Base-by-base conservation (phyloP, 2,888 invertebrate genomes). In the Calliopum simillimum region DNA sequence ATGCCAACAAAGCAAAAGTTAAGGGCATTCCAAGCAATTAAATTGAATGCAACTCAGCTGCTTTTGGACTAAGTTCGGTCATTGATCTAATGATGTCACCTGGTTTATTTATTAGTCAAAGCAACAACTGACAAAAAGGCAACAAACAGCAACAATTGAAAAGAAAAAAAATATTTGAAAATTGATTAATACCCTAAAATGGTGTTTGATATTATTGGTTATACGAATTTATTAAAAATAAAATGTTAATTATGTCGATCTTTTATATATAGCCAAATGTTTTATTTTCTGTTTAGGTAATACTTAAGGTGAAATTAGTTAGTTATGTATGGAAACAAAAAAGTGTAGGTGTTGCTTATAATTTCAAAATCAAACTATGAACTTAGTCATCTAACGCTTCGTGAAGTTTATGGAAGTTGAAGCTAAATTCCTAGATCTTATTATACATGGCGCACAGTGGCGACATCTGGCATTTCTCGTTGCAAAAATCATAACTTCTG, bases 1-100 rank as follows among this genome's bases (percentile, higher is more conserved):
- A 82, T 67, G 73, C 76, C 68, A 80, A 68, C 33, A 79, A 76
- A 74, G 79, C 82, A 74, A 84, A 82, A 77, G 83, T 84, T 76
- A 81, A 81, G 79, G 81, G 80, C 75, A 78, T 81, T 64, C 61
- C 68, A 64, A 51, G 19, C 49, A 49, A 33, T 33, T 33, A n/a
- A 58, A 58, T 58, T 58, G 56, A 58, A 33, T 33, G 25, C 13
- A 14, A 25, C 12, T 44, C 12, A 44, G 33, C 25, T 44, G 25
- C 46, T 25, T 16, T 13, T 47, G 46, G 16, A 33, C 8, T 33
- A 8, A 44, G 21, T 58, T 25, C 56, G 33, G 16, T 41, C 56
- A 58, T n/a, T 33, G 44, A 4, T 43, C 44, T 13, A 16, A 44
- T 67, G 56, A 67, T 67, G 56, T 67, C 67, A 67, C 23, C 19